Evolutionary conservation across 2,797 vertebrate genomes (phyloP), one percentile per base, ranked within the genome.

Genomic region (Cetoscarus ocellatus): DNA sequence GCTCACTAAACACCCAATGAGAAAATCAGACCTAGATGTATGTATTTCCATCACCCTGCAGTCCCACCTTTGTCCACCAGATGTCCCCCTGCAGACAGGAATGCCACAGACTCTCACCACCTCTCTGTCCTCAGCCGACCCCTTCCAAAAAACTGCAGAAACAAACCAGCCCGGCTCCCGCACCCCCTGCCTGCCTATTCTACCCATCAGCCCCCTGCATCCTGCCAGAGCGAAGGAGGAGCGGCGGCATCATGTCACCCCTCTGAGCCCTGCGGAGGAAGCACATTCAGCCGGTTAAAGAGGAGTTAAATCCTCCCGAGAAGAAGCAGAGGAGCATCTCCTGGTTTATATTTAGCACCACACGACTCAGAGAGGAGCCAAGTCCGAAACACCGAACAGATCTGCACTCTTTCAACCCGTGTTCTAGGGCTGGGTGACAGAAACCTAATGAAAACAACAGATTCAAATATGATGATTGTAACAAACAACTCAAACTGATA

Each of bases 71-170:
- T 11, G 69, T 35, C 91, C 92, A 90, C 88, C 73, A 92, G 92
- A 91, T 91, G 92, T 91, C 92, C 80, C 86, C 62, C 44, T 82
- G 75, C 79, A 75, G 87, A 91, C 86, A 88, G 84, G 48, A 90
- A 93, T 90, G 75, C 66, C 45, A 45, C 19, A 0, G 50, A 38
- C 56, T n/a, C 8, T 9, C n/a, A 12, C 59, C 19, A 48, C 59
- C 82, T 64, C 63, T 53, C 84, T 93, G 92, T 93, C 92, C 92
- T 93, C 90, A 84, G 51, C 70, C 87, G 86, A 93, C 91, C 91
- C 70, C 65, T 68, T 55, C 19, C 72, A 36, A 72, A 72, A 85
- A 75, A 83, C 27, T 66, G 73, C 76, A 80, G 61, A 70, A 75
- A 52, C 38, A 36, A 50, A 54, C 56, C 50, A 51, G 42, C 53